These are phyloP conservation scores for Lasioglossum baleicum DNA, from an alignment of 1,140 invertebrate genomes.

Conservation along the genomic window DNA sequence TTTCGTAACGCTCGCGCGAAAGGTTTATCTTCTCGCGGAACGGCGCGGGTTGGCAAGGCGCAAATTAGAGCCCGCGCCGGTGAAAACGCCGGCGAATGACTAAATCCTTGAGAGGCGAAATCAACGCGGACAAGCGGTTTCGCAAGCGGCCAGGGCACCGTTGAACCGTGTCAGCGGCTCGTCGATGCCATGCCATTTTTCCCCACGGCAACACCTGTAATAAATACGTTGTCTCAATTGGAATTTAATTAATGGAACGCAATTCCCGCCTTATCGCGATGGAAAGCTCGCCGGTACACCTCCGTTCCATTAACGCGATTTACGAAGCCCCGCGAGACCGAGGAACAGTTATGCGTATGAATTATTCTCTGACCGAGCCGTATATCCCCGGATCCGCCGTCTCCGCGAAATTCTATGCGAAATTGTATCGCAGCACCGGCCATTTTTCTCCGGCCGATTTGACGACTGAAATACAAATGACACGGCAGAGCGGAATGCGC, in stretches of 20 bases:
- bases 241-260: slow-evolving; percentile 43
- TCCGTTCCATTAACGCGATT: slow-evolving; percentile 39
- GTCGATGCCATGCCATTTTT: slow-evolving; percentile 6
- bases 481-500: too few relatives aligned
- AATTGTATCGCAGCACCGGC: too few relatives aligned
- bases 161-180: slow-evolving; percentile 37
- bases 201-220: slow-evolving; percentile 13
- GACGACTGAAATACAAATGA: too few relatives aligned
- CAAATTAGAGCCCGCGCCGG: slow-evolving; percentile 3
- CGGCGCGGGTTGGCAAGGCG: too few relatives aligned
- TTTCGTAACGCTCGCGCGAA: too few relatives aligned
- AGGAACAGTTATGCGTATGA: slow-evolving; percentile 1
- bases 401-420: too few relatives aligned
- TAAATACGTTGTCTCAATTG: slow-evolving; percentile 47
- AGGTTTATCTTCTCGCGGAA: too few relatives aligned
- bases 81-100: not conserved
- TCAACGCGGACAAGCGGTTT: slow-evolving; percentile 15
- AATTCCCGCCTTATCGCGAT: slow-evolving; percentile 39
- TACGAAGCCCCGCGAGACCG: slow-evolving; percentile 19
- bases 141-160: slow-evolving; percentile 17
- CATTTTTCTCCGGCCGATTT: too few relatives aligned
- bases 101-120: slow-evolving; percentile 23
- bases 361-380: not conserved
- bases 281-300: slow-evolving; percentile 24
- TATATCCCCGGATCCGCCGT: too few relatives aligned